Evolutionary conservation across 2,797 vertebrate species (phyloP), one percentile per base, ranked within the genome.

Genomic region (Myotis daubentonii): DNA sequence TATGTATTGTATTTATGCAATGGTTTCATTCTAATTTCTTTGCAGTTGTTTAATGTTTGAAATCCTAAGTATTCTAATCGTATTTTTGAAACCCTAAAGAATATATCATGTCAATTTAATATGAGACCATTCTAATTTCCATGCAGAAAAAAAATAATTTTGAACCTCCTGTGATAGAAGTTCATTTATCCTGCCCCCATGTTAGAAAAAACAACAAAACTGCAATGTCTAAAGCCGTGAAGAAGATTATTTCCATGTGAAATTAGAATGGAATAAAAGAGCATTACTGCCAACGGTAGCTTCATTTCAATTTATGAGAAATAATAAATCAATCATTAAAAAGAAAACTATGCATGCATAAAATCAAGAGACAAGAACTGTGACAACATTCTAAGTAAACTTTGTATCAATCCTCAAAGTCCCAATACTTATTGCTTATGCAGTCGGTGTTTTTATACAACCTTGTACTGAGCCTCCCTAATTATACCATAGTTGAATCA

Each of bases 401-500:
- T 66, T 93, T 70, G 66, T 87, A 62, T 75, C 65, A 96, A 12
- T 33, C 65, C 95, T 97, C 94, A 55, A 91, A 98, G 97, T 83
- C 91, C 97, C 97, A 94, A 79, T 83, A 82, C 95, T 97, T 97
- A 91, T 97, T 98, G 90, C 90, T 97, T 96, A 98, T 98, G 97
- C 96, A 89, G 28, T 78, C 93, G 94, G 95, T 97, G 95, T 96
- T 97, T 97, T 97, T 81, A 95, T 94, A 89, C 96, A 98, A 90
- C 94, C 87, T 87, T 95, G 81, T 82, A 80, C 82, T 80, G 41
- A 97, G 81, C 76, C 72, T 98, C 94, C 93, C 92, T 98, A 98
- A 98, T 98, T 98, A 98, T 95, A 84, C 94, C 75, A 91, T 87
- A 87, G 96, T 96, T 97, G 88, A 97, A 97, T 97, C 97, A 97